phyloP scores from a whole-genome alignment of 2,888 invertebrate genomes.

The Eudasyphora cyanicolor region DNA sequence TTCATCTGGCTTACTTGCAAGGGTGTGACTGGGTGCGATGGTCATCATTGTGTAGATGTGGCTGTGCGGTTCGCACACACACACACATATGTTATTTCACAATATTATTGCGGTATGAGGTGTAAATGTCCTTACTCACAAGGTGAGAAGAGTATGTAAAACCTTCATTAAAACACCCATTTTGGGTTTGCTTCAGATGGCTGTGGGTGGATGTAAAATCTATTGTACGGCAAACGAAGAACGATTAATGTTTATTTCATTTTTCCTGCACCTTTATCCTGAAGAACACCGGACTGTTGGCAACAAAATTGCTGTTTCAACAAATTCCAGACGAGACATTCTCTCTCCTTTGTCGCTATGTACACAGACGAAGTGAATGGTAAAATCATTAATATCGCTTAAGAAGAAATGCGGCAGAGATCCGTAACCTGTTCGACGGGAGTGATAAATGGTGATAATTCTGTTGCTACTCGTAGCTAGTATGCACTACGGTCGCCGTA shows the following conservation, averaged over 20 bases:
- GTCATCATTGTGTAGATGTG: neutral
- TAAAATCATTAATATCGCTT: conserved; percentile 25
- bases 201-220: conserved; percentile 1
- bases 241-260: conserved; percentile 28
- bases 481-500: no score
- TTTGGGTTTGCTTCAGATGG: neutral
- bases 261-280: conserved; percentile 37
- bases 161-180: conserved; percentile 1
- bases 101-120: conserved; percentile 3
- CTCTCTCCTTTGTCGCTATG: neutral
- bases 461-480: no score
- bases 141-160: neutral
- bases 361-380: neutral
- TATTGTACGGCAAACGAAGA: conserved; percentile 40
- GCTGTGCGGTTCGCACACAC: neutral
- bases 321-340: conserved; percentile 21
- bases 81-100: neutral
- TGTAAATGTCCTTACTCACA: neutral
- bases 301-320: conserved; percentile 37
- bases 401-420: neutral
- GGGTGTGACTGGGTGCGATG: conserved; percentile 13
- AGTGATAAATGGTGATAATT: conserved; percentile 11
- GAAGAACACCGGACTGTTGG: conserved; percentile 20
- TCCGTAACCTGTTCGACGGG: neutral
- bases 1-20: no score